These are phyloP conservation scores for Daubentonia madagascariensis DNA, from an alignment of 2,113 vertebrate species.

Conservation along the genomic window DNA sequence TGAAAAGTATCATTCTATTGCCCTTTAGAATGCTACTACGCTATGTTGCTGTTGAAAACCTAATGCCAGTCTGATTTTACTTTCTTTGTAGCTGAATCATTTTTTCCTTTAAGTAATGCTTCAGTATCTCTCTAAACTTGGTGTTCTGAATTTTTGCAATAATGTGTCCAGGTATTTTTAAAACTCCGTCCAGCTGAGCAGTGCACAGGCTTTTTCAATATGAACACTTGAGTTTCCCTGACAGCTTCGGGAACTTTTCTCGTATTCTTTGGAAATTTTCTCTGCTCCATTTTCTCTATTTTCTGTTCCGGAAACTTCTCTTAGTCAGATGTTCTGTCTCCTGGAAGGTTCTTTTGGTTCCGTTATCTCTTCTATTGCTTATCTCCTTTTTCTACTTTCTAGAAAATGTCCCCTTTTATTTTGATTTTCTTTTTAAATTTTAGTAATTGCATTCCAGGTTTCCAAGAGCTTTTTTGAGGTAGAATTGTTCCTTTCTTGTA, in stretches of 20 bases:
- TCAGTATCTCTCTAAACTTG: neutral
- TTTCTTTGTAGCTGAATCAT: neutral
- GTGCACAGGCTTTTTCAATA: neutral
- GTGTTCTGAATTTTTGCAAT: neutral
- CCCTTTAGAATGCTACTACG: accelerated
- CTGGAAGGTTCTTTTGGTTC: neutral
- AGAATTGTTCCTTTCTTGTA: neutral
- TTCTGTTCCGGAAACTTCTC: neutral
- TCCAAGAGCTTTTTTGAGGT: neutral
- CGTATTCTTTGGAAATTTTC: neutral
- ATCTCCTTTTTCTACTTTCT: neutral
- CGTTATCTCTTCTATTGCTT: neutral
- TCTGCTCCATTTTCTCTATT: neutral
- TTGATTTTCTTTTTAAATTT: neutral
- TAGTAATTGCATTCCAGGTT: neutral
- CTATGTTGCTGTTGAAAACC: too few relatives aligned
- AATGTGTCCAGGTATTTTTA: neutral
- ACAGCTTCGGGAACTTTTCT: neutral
- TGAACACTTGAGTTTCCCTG: neutral
- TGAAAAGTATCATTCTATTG: neutral
- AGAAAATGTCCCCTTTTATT: neutral
- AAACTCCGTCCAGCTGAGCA: neutral
- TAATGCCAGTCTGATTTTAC: neutral
- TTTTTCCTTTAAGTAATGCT: neutral
- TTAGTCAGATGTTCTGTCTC: neutral